phyloP scores from a whole-genome alignment of 2,797 vertebrate genomes.

The Loris lydekkerianus region DNA sequence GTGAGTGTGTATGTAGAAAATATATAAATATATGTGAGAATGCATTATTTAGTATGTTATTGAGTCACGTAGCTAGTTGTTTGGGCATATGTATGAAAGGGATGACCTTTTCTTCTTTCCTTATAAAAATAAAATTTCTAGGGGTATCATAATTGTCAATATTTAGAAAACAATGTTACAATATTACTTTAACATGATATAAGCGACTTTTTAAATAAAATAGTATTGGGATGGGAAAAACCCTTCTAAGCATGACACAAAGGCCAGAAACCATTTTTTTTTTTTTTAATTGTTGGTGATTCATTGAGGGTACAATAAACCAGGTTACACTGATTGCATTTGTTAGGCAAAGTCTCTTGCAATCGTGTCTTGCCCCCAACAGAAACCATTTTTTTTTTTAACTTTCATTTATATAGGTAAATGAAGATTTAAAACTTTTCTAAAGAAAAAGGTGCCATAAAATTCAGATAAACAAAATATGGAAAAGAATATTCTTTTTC shows the following conservation, averaged over 20 bases:
- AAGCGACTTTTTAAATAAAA: background rate
- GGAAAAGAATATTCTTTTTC: background rate
- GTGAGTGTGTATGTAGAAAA: background rate
- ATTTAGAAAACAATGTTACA: background rate
- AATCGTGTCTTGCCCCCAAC: too few species aligned
- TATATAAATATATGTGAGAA: background rate
- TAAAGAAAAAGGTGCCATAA: background rate
- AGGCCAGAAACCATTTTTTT: background rate
- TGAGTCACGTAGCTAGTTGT: background rate
- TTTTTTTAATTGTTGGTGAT: too few species aligned
- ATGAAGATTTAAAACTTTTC: background rate
- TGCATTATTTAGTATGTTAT: background rate
- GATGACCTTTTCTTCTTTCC: constrained; percentile 24
- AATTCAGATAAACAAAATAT: constrained; percentile 35
- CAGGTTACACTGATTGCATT: too few species aligned
- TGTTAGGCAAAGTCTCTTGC: too few species aligned
- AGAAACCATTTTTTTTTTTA: background rate
- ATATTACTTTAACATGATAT: background rate
- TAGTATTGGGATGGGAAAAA: background rate
- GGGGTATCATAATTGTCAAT: background rate
- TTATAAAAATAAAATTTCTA: background rate
- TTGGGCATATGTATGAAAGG: background rate
- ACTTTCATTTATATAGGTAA: background rate
- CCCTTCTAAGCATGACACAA: background rate
- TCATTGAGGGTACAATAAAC: too few species aligned